These are phyloP conservation scores for Saccostrea echinata DNA, from an alignment of 1,140 invertebrate genomes.

Conservation along the genomic window DNA sequence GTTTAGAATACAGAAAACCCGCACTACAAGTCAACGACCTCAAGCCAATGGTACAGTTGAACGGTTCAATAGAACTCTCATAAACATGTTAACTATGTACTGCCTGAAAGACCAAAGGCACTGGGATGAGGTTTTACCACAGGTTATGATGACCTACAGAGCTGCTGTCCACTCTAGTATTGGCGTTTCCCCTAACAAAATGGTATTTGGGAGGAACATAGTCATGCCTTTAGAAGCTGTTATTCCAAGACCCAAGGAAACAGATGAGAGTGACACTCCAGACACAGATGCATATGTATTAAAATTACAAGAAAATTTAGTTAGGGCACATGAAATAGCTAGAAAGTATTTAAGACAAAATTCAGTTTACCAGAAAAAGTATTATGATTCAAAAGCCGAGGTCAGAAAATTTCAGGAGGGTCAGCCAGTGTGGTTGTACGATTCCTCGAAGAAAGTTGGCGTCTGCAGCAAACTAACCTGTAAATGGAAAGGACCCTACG, in stretches of 20 bases:
- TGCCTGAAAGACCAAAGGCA: constrained; percentile 24
- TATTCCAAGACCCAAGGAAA: constrained; percentile 42
- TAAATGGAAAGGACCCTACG: too few relatives aligned
- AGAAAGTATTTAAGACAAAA: too few relatives aligned
- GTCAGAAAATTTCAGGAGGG: too few relatives aligned
- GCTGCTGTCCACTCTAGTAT: constrained; percentile 45
- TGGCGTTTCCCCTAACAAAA: constrained; percentile 48
- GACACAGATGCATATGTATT: too few relatives aligned
- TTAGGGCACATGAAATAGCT: too few relatives aligned
- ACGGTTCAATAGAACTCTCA: constrained; percentile 58
- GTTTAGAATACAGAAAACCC: constrained; percentile 53
- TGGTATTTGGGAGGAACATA: constrained; percentile 47
- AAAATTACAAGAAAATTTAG: too few relatives aligned
- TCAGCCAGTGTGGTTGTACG: too few relatives aligned
- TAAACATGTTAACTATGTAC: constrained; percentile 43
- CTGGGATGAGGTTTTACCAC: constrained; percentile 45
- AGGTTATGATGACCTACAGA: constrained; percentile 49
- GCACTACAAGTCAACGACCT: constrained; percentile 59
- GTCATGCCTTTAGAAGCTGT: constrained; percentile 34
- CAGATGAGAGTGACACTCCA: too few relatives aligned
- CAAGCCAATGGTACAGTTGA: constrained; percentile 58
- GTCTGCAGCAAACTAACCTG: too few relatives aligned
- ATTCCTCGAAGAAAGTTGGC: too few relatives aligned
- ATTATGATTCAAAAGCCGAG: too few relatives aligned
- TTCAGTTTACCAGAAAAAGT: too few relatives aligned